phyloP scores from a whole-genome alignment of 2,797 vertebrate species.

The Falco peregrinus region DNA sequence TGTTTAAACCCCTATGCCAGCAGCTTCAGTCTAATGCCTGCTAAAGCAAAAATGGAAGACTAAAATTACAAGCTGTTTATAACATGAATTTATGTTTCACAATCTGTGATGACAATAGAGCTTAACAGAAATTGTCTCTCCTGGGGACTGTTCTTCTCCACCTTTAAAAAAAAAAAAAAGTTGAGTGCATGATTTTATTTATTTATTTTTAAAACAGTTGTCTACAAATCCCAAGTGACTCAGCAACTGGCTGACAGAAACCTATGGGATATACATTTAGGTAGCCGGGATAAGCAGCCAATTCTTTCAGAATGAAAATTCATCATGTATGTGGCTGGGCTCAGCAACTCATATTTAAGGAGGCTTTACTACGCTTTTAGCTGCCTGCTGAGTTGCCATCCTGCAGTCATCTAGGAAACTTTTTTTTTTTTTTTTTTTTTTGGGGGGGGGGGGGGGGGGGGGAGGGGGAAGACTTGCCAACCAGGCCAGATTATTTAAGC shows the following conservation, averaged over 20 bases:
- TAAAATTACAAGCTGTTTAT: constrained; percentile 73
- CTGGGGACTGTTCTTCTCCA: constrained; percentile 54
- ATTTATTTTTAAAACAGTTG: constrained; percentile 45
- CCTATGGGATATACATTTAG: constrained; percentile 31
- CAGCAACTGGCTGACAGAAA: constrained; percentile 48
- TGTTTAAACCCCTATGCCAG: constrained; percentile 58
- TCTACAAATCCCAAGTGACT: constrained; percentile 49
- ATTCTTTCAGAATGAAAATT: background rate
- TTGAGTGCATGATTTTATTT: background rate
- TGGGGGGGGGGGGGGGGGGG: too few species aligned
- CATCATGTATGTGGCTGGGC: background rate
- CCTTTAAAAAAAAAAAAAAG: constrained; percentile 36
- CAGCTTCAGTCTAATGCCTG: constrained; percentile 45
- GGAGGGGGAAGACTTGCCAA: background rate
- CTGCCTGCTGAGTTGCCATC: background rate
- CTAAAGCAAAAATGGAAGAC: constrained; percentile 57
- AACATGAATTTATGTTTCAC: constrained; percentile 66
- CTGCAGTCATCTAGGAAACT: constrained; percentile 5
- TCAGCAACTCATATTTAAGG: background rate
- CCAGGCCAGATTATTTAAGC: background rate
- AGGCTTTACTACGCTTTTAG: background rate
- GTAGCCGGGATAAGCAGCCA: background rate
- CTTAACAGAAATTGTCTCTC: constrained; percentile 60
- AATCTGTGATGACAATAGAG: constrained; percentile 60
- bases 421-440: background rate